Evolutionary conservation across 2,797 vertebrate species (phyloP).

Genomic region (Myotis daubentonii): DNA sequence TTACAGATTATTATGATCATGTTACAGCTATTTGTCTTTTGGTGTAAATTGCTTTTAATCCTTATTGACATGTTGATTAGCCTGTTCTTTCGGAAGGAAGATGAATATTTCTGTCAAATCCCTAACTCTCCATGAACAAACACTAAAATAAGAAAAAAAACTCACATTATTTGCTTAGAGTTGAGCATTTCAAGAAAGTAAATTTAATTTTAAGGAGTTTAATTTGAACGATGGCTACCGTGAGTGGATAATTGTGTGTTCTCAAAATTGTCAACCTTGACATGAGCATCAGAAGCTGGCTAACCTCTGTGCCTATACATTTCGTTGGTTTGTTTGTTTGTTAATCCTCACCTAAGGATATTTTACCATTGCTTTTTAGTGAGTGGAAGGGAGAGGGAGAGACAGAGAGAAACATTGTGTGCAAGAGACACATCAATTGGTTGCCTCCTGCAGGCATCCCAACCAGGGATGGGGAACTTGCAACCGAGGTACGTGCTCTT

Average conservation of each 20-base stretch:
- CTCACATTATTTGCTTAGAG: not conserved
- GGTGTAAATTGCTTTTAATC: constrained; percentile 25
- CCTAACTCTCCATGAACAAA: not conserved
- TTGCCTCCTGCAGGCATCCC: no score
- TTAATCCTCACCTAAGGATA: no score
- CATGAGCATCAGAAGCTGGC: not conserved
- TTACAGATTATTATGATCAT: not conserved
- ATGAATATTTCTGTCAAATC: not conserved
- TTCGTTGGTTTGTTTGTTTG: not conserved
- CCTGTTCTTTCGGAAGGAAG: not conserved
- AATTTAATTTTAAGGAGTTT: constrained; percentile 15
- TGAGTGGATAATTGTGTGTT: not conserved
- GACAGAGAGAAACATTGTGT: no score
- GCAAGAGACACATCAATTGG: no score
- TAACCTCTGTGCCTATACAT: not conserved
- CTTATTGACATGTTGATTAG: constrained; percentile 12
- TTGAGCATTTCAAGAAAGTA: not conserved
- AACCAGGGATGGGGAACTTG: no score
- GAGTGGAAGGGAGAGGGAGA: no score
- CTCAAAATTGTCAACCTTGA: not conserved
- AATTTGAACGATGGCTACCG: not conserved
- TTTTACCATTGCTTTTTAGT: no score
- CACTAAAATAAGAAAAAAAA: not conserved
- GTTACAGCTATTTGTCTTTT: not conserved
- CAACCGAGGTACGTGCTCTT: no score